These are phyloP conservation scores for Lysandra bellargus DNA, from an alignment of 2,888 invertebrate genomes.

Conservation along the genomic window DNA sequence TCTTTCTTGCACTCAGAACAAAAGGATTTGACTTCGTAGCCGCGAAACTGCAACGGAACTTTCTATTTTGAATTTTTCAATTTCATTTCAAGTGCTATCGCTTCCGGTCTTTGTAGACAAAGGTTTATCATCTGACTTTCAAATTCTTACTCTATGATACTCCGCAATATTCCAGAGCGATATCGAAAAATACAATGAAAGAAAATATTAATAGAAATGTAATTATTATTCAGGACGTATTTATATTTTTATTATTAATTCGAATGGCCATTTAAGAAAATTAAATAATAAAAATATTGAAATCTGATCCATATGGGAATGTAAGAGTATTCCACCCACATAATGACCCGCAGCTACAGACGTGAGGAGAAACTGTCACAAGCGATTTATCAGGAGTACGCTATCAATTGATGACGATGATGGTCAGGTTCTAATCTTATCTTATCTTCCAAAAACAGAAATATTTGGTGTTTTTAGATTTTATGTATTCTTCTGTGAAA, in stretches of 20 bases:
- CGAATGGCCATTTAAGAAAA: neutral
- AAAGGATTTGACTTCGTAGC: neutral
- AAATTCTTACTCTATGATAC: slow-evolving; percentile 9
- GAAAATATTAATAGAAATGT: neutral
- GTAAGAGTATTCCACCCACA: neutral
- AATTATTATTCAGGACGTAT: too few species aligned
- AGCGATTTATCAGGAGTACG: neutral
- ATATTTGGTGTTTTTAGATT: too few species aligned
- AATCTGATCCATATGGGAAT: neutral
- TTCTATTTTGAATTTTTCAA: slow-evolving; percentile 3
- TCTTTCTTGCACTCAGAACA: neutral
- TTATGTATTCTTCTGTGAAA: neutral
- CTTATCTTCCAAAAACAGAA: too few species aligned
- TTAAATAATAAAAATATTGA: neutral
- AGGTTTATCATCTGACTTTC: slow-evolving; percentile 3
- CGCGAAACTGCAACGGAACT: neutral
- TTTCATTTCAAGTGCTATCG: neutral
- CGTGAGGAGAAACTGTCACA: neutral
- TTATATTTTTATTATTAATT: too few species aligned
- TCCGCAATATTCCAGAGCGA: neutral
- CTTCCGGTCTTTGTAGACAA: slow-evolving; percentile 10
- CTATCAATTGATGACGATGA: neutral
- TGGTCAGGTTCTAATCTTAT: too few species aligned
- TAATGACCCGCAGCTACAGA: slow-evolving; percentile 1
- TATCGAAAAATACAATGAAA: neutral